phyloP scores from a whole-genome alignment of 2,888 invertebrate genomes.

The Clivina fossor region DNA sequence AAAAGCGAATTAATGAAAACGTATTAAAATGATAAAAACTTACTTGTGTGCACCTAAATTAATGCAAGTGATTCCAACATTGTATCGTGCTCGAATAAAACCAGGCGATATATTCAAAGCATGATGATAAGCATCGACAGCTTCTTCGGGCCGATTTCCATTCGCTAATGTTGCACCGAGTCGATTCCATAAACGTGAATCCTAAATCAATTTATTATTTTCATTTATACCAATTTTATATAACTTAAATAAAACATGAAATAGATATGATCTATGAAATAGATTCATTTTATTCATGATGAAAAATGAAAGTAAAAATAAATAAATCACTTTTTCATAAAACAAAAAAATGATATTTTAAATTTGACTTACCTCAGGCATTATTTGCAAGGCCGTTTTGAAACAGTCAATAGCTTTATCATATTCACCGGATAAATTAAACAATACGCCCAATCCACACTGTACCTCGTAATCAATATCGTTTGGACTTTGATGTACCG shows the following conservation, averaged over 20 bases:
- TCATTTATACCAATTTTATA: too few relatives aligned
- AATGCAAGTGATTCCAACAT: constrained; percentile 97
- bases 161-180: constrained; percentile 97
- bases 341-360: too few relatives aligned
- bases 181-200: constrained; percentile 95
- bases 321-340: too few relatives aligned
- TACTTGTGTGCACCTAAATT: constrained; percentile 82
- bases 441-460: constrained; percentile 91
- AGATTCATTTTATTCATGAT: too few relatives aligned
- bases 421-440: constrained; percentile 91
- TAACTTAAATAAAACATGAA: too few relatives aligned
- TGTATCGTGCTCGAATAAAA: constrained; percentile 94
- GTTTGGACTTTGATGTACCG: constrained; percentile 74
- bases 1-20: constrained; percentile 4
- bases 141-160: constrained; percentile 91
- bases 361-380: constrained; percentile 63
- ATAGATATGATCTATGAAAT: too few relatives aligned
- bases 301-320: too few relatives aligned
- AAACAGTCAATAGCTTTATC: constrained; percentile 98
- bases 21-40: constrained; percentile 33
- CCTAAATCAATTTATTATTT: too few relatives aligned
- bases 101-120: constrained; percentile 92
- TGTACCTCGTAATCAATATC: constrained; percentile 88
- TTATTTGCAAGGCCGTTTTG: constrained; percentile 80
- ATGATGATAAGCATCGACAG: constrained; percentile 91